Percentiles rank a stretch among this genome's conserved stretches.
These are phyloP conservation scores for Boloria selene DNA, from an alignment of 2,888 invertebrate species.

Conservation along the genomic window DNA sequence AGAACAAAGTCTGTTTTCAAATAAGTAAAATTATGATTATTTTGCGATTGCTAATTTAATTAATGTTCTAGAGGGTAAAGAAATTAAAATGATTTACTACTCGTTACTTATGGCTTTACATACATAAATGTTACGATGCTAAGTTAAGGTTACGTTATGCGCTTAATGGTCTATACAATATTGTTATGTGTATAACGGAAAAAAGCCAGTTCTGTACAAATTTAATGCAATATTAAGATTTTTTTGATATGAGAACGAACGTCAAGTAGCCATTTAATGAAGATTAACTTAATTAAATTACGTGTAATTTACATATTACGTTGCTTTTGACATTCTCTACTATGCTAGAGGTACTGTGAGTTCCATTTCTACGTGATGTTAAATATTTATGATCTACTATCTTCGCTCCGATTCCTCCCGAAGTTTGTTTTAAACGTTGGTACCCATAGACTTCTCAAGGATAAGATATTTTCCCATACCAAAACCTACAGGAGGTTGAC, in stretches of 20 bases:
- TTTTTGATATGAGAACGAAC: background rate
- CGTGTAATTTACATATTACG: background rate
- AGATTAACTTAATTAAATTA: constrained; percentile 8
- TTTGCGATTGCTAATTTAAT: constrained; percentile 3
- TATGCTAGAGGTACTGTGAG: no score
- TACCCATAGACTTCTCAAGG: no score
- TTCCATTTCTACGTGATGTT: no score
- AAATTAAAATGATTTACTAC: constrained; percentile 10
- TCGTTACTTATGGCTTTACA: background rate
- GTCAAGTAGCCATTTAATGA: background rate
- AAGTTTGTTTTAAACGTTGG: no score
- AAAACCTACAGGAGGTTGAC: no score
- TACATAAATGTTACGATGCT: constrained; percentile 7
- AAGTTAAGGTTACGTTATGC: constrained; percentile 1
- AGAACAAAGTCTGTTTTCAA: background rate
- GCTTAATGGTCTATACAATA: constrained; percentile 2
- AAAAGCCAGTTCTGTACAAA: background rate
- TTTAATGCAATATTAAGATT: constrained; percentile 7
- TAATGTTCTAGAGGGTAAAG: background rate
- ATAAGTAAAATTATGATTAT: background rate
- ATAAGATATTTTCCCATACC: no score
- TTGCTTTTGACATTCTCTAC: no score
- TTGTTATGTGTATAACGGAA: background rate
- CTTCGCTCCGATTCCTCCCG: no score
- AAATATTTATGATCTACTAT: no score